phyloP scores from a whole-genome alignment of 1,140 invertebrate genomes.

The Stegodyphus dumicola region DNA sequence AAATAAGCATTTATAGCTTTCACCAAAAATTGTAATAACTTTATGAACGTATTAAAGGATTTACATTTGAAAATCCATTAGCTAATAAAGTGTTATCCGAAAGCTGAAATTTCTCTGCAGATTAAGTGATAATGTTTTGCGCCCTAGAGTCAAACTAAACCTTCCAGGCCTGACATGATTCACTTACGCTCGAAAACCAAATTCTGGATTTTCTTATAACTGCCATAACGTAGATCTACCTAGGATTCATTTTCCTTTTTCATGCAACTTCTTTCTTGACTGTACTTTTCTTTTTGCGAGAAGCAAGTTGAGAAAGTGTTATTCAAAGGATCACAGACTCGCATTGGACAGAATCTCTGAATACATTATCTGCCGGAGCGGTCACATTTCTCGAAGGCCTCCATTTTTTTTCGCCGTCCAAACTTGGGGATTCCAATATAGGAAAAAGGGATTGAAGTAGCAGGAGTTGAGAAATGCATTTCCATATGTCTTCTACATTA shows the following conservation, averaged over 20 bases:
- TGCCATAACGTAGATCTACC: too few relatives aligned
- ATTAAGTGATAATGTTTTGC: too few relatives aligned
- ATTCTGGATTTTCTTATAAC: too few relatives aligned
- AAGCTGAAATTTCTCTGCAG: too few relatives aligned
- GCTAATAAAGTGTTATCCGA: too few relatives aligned
- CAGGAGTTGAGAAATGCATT: conserved; percentile 2
- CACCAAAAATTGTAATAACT: too few relatives aligned
- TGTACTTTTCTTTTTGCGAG: not conserved
- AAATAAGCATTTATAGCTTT: too few relatives aligned
- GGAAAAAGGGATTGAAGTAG: not conserved
- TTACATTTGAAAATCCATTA: too few relatives aligned
- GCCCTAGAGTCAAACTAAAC: too few relatives aligned
- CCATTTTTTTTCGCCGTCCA: not conserved
- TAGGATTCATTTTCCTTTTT: not conserved
- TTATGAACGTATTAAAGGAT: too few relatives aligned
- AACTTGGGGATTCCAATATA: not conserved
- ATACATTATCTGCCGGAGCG: conserved; percentile 11
- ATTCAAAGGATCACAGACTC: conserved; percentile 5
- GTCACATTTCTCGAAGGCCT: not conserved
- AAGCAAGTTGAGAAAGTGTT: conserved; percentile 6
- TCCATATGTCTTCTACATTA: not conserved
- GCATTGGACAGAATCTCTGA: not conserved
- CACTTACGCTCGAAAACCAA: too few relatives aligned
- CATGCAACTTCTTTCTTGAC: not conserved
- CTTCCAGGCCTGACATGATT: too few relatives aligned